phyloP scores from a whole-genome alignment of 2,113 vertebrate genomes.

The Nyctibius bracteatus region DNA sequence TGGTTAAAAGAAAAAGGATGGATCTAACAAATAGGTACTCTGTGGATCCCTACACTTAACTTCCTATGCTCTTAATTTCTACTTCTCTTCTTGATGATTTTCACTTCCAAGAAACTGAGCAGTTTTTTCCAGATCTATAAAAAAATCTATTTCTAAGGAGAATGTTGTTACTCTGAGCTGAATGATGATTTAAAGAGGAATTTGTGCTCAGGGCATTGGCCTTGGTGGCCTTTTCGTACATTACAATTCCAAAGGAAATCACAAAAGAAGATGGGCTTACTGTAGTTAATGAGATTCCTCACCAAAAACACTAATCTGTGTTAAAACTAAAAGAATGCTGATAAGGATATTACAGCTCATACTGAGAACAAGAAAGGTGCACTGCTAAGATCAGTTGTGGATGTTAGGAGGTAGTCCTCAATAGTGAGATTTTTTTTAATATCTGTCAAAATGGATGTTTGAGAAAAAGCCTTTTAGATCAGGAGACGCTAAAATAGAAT shows the following conservation, averaged over 20 bases:
- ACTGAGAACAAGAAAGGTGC: conserved; percentile 77
- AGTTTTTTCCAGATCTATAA: conserved; percentile 18
- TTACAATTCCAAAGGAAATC: conserved; percentile 82
- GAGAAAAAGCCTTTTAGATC: conserved; percentile 70
- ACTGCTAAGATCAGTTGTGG: conserved; percentile 77
- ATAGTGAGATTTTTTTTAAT: conserved; percentile 57
- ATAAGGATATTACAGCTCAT: conserved; percentile 83
- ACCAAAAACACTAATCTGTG: conserved; percentile 82
- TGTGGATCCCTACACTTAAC: background rate
- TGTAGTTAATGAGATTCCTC: conserved; percentile 80
- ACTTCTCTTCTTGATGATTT: background rate
- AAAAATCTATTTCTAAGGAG: conserved; percentile 34
- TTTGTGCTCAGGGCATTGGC: conserved; percentile 79
- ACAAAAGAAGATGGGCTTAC: conserved; percentile 74
- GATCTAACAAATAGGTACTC: background rate
- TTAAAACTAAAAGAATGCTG: conserved; percentile 85
- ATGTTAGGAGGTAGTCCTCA: conserved; percentile 80
- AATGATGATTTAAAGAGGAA: conserved; percentile 73
- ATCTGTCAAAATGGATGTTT: conserved; percentile 65
- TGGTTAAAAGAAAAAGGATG: background rate
- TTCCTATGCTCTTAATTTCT: background rate
- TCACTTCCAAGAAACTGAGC: background rate
- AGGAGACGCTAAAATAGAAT: conserved; percentile 47
- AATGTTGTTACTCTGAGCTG: conserved; percentile 62
- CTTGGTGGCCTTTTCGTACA: conserved; percentile 72